Percentiles rank a stretch among this genome's conserved stretches.
Conservation (phyloP, 2,888 invertebrate species). For the Dicranocentrus wangi region DNA sequence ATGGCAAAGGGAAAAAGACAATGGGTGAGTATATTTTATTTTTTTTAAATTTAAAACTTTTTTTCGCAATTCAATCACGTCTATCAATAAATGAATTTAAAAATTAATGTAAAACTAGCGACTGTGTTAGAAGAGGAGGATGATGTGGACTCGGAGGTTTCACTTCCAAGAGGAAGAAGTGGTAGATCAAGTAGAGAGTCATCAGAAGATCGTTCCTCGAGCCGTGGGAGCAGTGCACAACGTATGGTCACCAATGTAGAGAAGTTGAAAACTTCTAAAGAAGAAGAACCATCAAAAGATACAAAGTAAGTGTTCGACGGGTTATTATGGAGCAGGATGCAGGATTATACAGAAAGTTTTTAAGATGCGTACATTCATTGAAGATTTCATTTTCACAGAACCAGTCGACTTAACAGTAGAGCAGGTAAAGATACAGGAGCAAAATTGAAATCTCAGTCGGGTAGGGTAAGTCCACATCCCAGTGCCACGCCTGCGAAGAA, state of each 20-base stretch:
- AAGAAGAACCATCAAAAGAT: constrained; percentile 61
- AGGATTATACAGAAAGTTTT: too few relatives aligned
- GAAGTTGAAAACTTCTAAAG: constrained; percentile 60
- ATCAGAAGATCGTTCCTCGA: constrained; percentile 72
- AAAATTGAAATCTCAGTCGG: constrained; percentile 50
- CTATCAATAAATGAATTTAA: constrained; percentile 2
- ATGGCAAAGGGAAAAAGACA: constrained; percentile 65
- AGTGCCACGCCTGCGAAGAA: constrained; percentile 44
- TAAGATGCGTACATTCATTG: neutral
- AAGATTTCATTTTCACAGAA: constrained; percentile 32
- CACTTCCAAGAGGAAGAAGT: constrained; percentile 64
- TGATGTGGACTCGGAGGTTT: constrained; percentile 68
- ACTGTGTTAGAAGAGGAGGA: constrained; percentile 71
- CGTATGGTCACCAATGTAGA: constrained; percentile 50
- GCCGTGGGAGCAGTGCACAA: constrained; percentile 72
- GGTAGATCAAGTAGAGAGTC: constrained; percentile 71
- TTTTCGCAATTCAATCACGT: neutral
- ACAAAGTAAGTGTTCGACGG: constrained; percentile 55
- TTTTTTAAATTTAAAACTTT: neutral
- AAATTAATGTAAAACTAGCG: constrained; percentile 35
- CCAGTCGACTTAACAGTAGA: constrained; percentile 65
- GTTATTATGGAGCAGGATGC: too few relatives aligned
- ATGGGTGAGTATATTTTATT: constrained; percentile 60
- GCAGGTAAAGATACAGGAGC: constrained; percentile 29
- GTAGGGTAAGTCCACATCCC: constrained; percentile 52